Base-by-base conservation (phyloP, 1,140 invertebrate genomes). In the Triops cancriformis region DNA sequence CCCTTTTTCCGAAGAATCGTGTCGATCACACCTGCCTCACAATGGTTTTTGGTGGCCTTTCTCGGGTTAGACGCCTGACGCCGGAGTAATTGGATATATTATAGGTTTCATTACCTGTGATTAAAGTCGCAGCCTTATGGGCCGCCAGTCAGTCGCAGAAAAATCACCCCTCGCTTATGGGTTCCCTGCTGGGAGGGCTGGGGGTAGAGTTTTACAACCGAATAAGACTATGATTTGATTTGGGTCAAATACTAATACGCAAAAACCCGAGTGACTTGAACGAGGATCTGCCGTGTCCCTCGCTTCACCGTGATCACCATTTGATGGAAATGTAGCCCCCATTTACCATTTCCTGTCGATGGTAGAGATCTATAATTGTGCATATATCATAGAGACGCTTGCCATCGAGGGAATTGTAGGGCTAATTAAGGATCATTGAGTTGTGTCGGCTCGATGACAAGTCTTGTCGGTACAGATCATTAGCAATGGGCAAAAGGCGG, bases 21-120 rank as follows among this genome's bases (percentile, higher is more conserved):
- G 51, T 64, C 51, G 51, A 64, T 64, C 51, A 64, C 51, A 64
- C 51, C 51, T 64, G 51, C 51, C 18, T 64, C 51, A 23, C 51
- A 18, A 64, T 64, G 51, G 51, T 18, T 64, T 64, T 18, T 18
- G 14, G 23, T 6, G 51, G 18, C 51, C 31, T 37, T 37, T 64
- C 51, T 64, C 51, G 51, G 51, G 23, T 23, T n/a, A 64, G 51
- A 64, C 51, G 51, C 51, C n/a, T 64, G 51, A 64, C 23, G 51
- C 51, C 51, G 18, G 51, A 64, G 51, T 64, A 64, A 64, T 64
- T 64, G 51, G 51, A 64, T 23, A 64, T 64, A 64, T 23, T 64
- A 64, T 64, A 64, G 51, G 51, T 64, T 64, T 64, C 51, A 64
- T 64, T 64, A 64, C 51, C 51, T 64, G 51, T 64, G 51, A 64